Percentiles rank a stretch among this genome's conserved stretches.
phyloP scores from a whole-genome alignment of 2,797 vertebrate species.

The Paratrypauchen microcephalus region DNA sequence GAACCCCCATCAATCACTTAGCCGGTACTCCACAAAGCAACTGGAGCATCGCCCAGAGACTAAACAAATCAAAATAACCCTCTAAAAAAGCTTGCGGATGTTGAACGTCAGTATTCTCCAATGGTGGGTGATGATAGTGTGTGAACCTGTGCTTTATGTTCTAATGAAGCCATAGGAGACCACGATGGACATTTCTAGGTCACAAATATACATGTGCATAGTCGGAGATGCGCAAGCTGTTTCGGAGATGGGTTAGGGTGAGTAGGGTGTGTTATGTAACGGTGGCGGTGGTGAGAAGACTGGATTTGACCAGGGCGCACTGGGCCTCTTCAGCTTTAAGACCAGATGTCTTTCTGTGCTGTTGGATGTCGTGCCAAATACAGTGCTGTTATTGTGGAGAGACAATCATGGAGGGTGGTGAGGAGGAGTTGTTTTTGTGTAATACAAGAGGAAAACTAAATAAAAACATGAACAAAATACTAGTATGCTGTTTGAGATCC shows the following conservation, averaged over 20 bases:
- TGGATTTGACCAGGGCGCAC: conserved; percentile 21
- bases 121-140: conserved; percentile 41
- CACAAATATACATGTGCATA: conserved; percentile 31
- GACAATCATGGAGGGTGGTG: not conserved
- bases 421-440: not conserved
- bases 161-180: conserved; percentile 69
- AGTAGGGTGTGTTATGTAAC: conserved; percentile 56
- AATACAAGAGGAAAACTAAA: not conserved
- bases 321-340: conserved; percentile 41
- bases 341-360: conserved; percentile 30
- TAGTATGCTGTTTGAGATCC: not conserved
- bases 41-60: not conserved
- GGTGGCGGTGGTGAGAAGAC: conserved; percentile 19
- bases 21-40: not conserved
- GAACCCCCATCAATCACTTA: conserved; percentile 9
- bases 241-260: conserved; percentile 25
- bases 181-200: conserved; percentile 48
- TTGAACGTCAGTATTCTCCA: not conserved
- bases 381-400: not conserved
- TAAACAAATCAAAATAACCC: conserved; percentile 1
- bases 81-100: not conserved
- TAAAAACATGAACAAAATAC: too few species aligned
- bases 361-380: conserved; percentile 10
- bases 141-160: conserved; percentile 38
- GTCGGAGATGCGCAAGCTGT: conserved; percentile 10